These are phyloP conservation scores for Lepidurus arcticus DNA, from an alignment of 1,140 invertebrate species.

Conservation along the genomic window DNA sequence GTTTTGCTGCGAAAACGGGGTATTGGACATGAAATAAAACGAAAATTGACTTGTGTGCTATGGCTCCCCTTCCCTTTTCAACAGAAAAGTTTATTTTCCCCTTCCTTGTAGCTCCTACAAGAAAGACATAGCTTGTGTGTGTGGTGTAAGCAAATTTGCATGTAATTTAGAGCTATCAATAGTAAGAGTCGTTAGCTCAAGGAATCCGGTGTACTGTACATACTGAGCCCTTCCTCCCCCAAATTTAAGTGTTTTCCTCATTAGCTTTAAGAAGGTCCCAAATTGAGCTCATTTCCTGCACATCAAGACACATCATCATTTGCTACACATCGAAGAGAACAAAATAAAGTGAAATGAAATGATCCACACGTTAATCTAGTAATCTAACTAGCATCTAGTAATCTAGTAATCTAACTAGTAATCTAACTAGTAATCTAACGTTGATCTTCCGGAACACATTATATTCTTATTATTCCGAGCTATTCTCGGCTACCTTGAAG, in stretches of 20 bases:
- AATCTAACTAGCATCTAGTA: no score
- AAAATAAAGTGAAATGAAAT: no score
- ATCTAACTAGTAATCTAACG: no score
- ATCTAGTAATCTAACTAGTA: no score
- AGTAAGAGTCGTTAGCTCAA: not conserved
- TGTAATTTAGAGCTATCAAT: not conserved
- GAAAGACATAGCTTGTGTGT: not conserved
- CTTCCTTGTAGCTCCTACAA: not conserved
- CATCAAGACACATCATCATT: no score
- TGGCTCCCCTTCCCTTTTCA: not conserved
- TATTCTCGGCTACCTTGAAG: no score
- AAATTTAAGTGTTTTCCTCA: not conserved
- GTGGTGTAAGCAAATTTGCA: not conserved
- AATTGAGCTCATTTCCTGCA: no score
- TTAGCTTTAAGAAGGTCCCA: not conserved
- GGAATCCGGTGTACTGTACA: not conserved
- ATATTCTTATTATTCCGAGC: no score
- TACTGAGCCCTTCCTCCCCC: not conserved
- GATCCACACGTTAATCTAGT: no score
- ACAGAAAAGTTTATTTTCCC: not conserved
- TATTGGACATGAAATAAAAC: not conserved
- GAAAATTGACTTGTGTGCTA: not conserved
- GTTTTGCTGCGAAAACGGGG: not conserved
- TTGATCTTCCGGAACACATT: no score
- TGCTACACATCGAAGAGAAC: no score